Base-by-base conservation (phyloP, 2,888 invertebrate species). In the Drosophila longiperda region DNA sequence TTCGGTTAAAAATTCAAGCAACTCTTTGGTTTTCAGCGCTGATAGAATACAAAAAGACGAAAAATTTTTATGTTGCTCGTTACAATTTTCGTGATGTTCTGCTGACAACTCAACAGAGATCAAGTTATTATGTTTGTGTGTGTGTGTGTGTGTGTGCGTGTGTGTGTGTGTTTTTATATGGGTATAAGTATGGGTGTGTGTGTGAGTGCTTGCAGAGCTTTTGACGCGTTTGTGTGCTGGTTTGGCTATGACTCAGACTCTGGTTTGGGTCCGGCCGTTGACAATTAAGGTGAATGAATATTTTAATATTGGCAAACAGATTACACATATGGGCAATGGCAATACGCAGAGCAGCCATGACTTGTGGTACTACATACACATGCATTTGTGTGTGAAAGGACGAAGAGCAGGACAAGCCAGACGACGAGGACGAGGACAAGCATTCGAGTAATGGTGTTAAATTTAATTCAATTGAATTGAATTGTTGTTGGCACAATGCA, bases 291-390 rank as follows among this genome's bases (percentile, higher is more conserved):
- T 83, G 87, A 82, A 87, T 87, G 89, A 87, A 87, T 87, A 87
- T 87, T 87, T 87, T 87, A 87, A 87, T 87, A 89, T 87, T 87
- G 89, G 85, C 89, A 87, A 87, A 89, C 89, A 87, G 87, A 87
- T 87, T 89, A 87, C 89, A 80, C 84, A 89, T 89, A 80, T 86
- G 84, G 87, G 74, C 79, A 87, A 71, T 77, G 82, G 72, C 76
- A 68, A 70, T 63, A 42, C 50, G 45, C 75, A 45, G 64, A 34
- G 36, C 69, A 75, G 75, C 54, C 74, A 70, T 65, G 79, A 77
- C 74, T 72, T 62, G 72, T 38, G 59, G 40, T 32, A 15, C 40
- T 1, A 20, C 40, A 29, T 55, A 17, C 17, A 55, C 6, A 17
- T n/a, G 4, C 38, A 8, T n/a, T 4, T 29, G 29, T n/a, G 26